Evolutionary conservation across 1,140 invertebrate genomes (phyloP), one percentile per base, ranked within the genome.

Genomic region (Cotesia vestalis): DNA sequence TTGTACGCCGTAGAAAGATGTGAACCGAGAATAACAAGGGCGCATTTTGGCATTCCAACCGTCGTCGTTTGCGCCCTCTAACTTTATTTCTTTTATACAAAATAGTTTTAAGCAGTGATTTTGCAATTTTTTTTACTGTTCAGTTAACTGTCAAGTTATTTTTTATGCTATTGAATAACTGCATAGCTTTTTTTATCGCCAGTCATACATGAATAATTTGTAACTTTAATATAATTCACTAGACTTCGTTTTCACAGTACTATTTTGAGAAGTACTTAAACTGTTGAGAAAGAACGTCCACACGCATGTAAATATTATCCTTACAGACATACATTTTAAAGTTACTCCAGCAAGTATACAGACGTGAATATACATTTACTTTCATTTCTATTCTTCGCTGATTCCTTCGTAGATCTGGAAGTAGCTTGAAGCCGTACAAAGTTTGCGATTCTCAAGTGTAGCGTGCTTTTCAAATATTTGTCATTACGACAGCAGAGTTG

Each of bases 181-280:
- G 6, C 11, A 46, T 2, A 46, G 11, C 11, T 46, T 46, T 46
- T 46, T 11, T 6, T 46, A 8, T 46, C 40, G 40, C 11, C 40
- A 46, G 4, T 46, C 40, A 46, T 46, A 46, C 5, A 46, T 46
- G 6, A 46, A 46, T 11, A 46, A 46, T 46, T 46, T 46, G 40
- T 46, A 40, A 11, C 40, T 46, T 46, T 46, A 11, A 46, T 2
- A 11, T 46, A 46, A 46, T 46, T 46, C 2, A 46, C 2, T 46
- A 6, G 5, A 46, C 6, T 9, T 9, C 5, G 40, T 11, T 46
- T 27, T 27, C 1, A 27, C 27, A 27, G 11, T 46, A 46, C 6
- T 46, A 46, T 46, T 46, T 46, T 46, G 71, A 72, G 60, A 73
- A 72, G 60, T 55, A 36, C 55, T 59, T 68, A 62, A 2, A 61